phyloP scores from a whole-genome alignment of 2,888 invertebrate species.

The Lepetodrilus schrolli region DNA sequence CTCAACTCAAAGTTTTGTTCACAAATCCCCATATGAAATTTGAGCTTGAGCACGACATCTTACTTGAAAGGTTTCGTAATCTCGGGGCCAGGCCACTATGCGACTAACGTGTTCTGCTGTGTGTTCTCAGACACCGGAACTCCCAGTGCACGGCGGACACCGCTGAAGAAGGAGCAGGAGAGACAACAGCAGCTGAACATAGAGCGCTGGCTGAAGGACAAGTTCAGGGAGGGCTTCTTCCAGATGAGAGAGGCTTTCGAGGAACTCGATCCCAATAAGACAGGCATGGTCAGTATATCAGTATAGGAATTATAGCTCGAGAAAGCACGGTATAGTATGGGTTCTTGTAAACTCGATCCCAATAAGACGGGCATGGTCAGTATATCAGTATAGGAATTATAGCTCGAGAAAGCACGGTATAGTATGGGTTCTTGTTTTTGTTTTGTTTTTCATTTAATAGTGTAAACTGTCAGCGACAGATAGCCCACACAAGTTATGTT shows the following conservation, averaged over 20 bases:
- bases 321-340: not conserved
- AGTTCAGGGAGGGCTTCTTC: slow-evolving; percentile 74
- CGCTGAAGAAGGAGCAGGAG: slow-evolving; percentile 68
- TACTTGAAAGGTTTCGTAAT: too few relatives aligned
- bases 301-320: not conserved
- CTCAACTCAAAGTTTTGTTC: too few relatives aligned
- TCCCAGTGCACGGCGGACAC: slow-evolving; percentile 44
- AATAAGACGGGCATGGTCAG: slow-evolving; percentile 64
- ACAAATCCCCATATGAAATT: too few relatives aligned
- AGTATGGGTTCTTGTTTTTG: slow-evolving; percentile 67
- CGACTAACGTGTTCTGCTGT: too few relatives aligned
- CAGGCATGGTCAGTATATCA: slow-evolving; percentile 61
- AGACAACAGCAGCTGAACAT: slow-evolving; percentile 70
- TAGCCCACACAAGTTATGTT: too few relatives aligned
- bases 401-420: not conserved
- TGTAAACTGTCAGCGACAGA: too few relatives aligned
- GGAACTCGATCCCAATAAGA: slow-evolving; percentile 61
- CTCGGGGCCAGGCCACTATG: too few relatives aligned
- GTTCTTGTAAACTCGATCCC: slow-evolving; percentile 68
- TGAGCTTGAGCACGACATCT: too few relatives aligned
- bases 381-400: not conserved
- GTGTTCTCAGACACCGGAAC: too few relatives aligned
- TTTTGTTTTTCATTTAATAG: too few relatives aligned
- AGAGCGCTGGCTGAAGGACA: slow-evolving; percentile 74
- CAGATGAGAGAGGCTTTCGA: slow-evolving; percentile 71